Percentiles rank a stretch among this genome's conserved stretches.
Evolutionary conservation across 2,888 invertebrate species (phyloP).

Genomic region (Lasius fuliginosus): DNA sequence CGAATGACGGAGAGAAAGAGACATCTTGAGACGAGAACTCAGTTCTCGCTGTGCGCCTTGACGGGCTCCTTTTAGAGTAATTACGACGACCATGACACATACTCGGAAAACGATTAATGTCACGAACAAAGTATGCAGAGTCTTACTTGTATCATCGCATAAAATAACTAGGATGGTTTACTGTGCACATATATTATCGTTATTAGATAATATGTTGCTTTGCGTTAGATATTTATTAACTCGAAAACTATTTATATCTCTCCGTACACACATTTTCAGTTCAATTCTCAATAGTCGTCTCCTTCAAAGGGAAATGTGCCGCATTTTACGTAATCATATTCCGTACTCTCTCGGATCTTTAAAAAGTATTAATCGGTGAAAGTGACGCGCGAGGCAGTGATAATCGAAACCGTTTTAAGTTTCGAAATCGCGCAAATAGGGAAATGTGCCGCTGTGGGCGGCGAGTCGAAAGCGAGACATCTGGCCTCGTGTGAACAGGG

Average conservation of each 20-base stretch:
- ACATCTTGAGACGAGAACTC: constrained; percentile 23
- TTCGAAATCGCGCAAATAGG: constrained; percentile 59
- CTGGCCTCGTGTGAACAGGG: not conserved
- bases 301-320: not conserved
- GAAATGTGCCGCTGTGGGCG: constrained; percentile 62
- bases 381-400: constrained; percentile 25
- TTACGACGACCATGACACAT: constrained; percentile 66
- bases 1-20: constrained; percentile 25
- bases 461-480: constrained; percentile 67
- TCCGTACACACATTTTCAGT: not conserved
- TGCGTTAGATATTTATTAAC: not conserved
- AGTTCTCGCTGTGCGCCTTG: constrained; percentile 56
- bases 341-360: constrained; percentile 1
- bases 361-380: constrained; percentile 51
- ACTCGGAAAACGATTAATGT: constrained; percentile 39
- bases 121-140: not conserved
- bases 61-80: constrained; percentile 65
- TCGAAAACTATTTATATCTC: not conserved
- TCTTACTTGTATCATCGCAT: not conserved
- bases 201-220: not conserved
- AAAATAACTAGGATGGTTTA: not conserved
- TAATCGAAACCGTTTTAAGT: constrained; percentile 38
- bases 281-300: not conserved
- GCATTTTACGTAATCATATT: constrained; percentile 25
- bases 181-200: not conserved